Evolutionary conservation across 2,113 vertebrate genomes (phyloP), one percentile per base, ranked within the genome.

Genomic region (Pluvialis apricaria): DNA sequence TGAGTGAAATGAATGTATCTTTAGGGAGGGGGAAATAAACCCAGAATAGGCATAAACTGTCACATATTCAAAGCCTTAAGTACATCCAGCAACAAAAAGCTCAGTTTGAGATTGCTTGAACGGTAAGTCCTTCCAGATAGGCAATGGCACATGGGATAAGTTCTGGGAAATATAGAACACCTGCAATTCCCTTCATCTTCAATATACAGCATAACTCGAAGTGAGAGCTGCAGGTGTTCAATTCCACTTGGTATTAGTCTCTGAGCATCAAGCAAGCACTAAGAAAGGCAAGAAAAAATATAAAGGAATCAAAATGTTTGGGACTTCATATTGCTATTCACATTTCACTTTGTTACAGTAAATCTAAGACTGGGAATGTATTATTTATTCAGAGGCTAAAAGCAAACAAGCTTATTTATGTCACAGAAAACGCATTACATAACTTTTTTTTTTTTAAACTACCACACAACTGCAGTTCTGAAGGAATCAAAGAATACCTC

Each of bases 171-270:
- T 24, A 86, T 0, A 77, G 60, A 93, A 83, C 55, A 88, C 92
- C 83, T 86, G 86, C 76, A 97, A 73, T 71, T 88, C 47, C 68
- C 80, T 90, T 93, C 80, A 92, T 81, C 80, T 92, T 78, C 60
- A 80, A 29, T 75, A 86, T 31, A 66, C 42, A 95, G 61, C 22
- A 57, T 55, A 93, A 95, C 68, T 66, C 1, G 0, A 95, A 94
- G 76, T 2, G 0, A 94, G 90, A 94, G 82, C 82, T 96, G 92
- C 90, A 86, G 82, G 75, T 95, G 93, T 94, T 96, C 90, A 94
- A 81, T 88, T 88, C 90, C 90, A 75, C 11, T 13, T 34, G 51
- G 79, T 78, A 88, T 92, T 93, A 88, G 55, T 58, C 55, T 81
- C 60, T 55, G 42, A 86, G 82, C 45, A 94, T 10, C 0, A 2